Evolutionary conservation across 2,797 vertebrate genomes (phyloP).

Genomic region (Gymnodraco acuticeps): DNA sequence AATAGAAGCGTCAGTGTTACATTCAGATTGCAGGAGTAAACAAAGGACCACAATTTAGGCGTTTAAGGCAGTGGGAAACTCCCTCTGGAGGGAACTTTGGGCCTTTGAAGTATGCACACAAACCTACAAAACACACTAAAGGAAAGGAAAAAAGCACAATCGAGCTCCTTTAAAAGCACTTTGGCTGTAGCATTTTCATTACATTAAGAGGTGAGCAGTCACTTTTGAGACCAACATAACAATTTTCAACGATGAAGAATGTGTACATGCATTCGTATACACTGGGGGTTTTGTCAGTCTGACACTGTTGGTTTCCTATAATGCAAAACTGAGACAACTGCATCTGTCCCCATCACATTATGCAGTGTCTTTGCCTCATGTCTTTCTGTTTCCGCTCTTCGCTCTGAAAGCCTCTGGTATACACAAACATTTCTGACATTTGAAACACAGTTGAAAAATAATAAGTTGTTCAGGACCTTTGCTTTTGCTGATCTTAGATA

Average conservation of each 20-base stretch:
- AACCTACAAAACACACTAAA: too few relatives aligned
- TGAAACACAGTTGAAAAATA: not conserved
- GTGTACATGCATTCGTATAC: not conserved
- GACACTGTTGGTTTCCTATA: not conserved
- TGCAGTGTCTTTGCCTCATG: not conserved
- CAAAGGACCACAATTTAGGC: too few relatives aligned
- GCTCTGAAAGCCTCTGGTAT: not conserved
- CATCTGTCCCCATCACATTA: not conserved
- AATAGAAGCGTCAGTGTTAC: too few relatives aligned
- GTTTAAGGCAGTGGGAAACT: too few relatives aligned
- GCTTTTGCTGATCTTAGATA: not conserved
- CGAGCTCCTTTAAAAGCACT: not conserved
- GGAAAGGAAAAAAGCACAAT: too few relatives aligned
- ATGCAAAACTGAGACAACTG: not conserved
- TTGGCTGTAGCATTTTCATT: conserved; percentile 29
- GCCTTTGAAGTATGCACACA: too few relatives aligned
- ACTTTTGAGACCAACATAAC: conserved; percentile 30
- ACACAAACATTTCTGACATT: conserved; percentile 4
- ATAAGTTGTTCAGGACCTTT: conserved; percentile 5
- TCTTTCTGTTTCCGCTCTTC: not conserved
- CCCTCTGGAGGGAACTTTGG: too few relatives aligned
- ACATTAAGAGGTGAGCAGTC: conserved; percentile 42
- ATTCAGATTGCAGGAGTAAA: too few relatives aligned
- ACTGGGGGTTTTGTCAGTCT: not conserved
- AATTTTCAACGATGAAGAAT: not conserved